Base-by-base conservation (phyloP, 35 echinoderm and acorn worm species). In the Heliocidaris tuberculata region DNA sequence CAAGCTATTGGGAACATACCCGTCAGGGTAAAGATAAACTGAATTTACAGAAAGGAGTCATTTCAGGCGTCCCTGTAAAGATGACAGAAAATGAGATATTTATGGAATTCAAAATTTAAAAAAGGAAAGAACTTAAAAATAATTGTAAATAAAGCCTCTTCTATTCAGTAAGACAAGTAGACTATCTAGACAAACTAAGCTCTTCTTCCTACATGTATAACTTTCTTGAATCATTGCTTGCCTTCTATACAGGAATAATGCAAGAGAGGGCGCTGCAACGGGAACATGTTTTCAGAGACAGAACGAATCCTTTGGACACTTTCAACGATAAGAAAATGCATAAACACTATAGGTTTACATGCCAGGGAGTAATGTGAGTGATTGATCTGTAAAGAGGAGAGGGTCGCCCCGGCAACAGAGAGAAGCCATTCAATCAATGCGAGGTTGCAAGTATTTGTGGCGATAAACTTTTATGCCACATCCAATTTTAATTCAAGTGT, bases 281-380 rank as follows among this genome's bases (percentile, higher is more conserved):
- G 54, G 95, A 96, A 86, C n/a, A 65, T 12, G 85, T 96, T 27
- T 96, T 96, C 47, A 27, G 94, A 56, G 96, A 96, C 54, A 60
- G 59, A 19, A 60, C 59, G 12, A 60, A 60, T 60, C 96, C 94
- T 6, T 47, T 96, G 11, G 96, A 95, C 31, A 27, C n/a, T 5
- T 96, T 85, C 27, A 92, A 88, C 35, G 96, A 96, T 65, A 94
- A 95, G 13, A 94, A 96, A 19, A 96, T 96, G 96, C 96, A 95
- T 27, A 94, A 92, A 61, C 50, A 88, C 17, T 96, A 96, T 50
- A 27, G 96, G 10, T 96, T 96, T 42, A 96, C 95, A 13, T 21
- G 94, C 9, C 48, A 90, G 30, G 94, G 96, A 16, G 94, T 96
- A 24, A 96, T 95, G 96, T 19, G 90, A 15, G 89, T 96, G 24